Evolutionary conservation across 2,797 vertebrate genomes (phyloP).

Genomic region (Luscinia luscinia): DNA sequence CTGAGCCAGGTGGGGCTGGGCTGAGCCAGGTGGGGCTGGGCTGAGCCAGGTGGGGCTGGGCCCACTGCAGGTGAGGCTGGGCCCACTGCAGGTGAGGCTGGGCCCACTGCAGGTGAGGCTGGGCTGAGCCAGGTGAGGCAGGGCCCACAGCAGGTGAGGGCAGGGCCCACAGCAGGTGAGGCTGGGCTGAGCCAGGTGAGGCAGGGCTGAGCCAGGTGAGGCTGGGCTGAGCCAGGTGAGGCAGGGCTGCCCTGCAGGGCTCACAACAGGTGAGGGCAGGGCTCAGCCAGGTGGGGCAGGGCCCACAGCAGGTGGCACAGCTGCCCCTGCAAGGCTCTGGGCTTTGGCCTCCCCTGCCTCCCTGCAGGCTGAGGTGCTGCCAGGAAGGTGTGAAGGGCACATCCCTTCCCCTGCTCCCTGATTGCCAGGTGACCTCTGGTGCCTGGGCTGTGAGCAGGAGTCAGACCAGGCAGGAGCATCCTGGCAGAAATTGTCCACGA

Average conservation of each 20-base stretch:
- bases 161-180: too few species aligned
- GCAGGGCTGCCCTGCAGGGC: conserved; percentile 54
- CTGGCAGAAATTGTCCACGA: background rate
- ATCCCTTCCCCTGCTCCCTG: background rate
- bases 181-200: too few species aligned
- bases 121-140: too few species aligned
- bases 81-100: too few species aligned
- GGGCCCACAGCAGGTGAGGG: too few species aligned
- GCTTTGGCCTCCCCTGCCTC: background rate
- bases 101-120: too few species aligned
- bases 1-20: too few species aligned
- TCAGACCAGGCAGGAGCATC: background rate
- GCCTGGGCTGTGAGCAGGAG: background rate
- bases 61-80: background rate
- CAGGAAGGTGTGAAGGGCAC: background rate
- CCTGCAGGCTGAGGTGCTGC: background rate
- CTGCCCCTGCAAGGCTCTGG: too few species aligned
- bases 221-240: conserved; percentile 43
- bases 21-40: too few species aligned
- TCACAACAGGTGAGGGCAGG: too few species aligned
- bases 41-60: conserved; percentile 68
- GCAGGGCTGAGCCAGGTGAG: conserved; percentile 36
- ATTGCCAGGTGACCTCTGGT: background rate
- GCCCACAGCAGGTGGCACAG: conserved; percentile 78
- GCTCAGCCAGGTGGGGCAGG: conserved; percentile 66